Base-by-base conservation (phyloP, 1,140 invertebrate genomes). In the Ericerus pela region DNA sequence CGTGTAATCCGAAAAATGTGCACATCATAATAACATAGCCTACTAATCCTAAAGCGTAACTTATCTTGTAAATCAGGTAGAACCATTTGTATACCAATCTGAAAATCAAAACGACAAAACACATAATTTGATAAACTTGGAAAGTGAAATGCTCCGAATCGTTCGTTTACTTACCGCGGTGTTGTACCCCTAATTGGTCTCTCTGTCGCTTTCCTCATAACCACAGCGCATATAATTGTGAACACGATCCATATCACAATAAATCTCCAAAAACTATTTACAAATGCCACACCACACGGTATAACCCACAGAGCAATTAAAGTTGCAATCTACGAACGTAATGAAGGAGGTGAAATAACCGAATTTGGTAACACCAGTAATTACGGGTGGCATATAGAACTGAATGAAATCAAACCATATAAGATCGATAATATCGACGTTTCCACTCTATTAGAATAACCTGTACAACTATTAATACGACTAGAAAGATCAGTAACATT, bases 71-170 rank as follows among this genome's bases (percentile, higher is more conserved):
- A 66, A 98, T 80, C 60, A 97, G 79, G 66, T 96, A 86, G 73
- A 99, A 99, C 94, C 95, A 99, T 77, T 97, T 98, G 75, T 99
- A 99, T 36, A 99, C 94, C 69, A 96, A 76, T 73, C 92, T 92
- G 75, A 54, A 79, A 77, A 60, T 64, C 55, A 64, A 66, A 59
- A 63, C n/a, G 55, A 54, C n/a, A n/a, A n/a, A n/a, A n/a, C n/a
- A n/a, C n/a, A n/a, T n/a, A n/a, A n/a, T n/a, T n/a, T n/a, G n/a
- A n/a, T n/a, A n/a, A n/a, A 5, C 24, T 5, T n/a, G 24, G 4
- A 28, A 16, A 18, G n/a, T 53, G 31, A 54, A 24, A 31, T 54
- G 20, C 37, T 36, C n/a, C n/a, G n/a, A n/a, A 47, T 26, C 37
- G 4, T 37, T 1, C 20, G 29, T 37, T 2, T 53, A 60, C 60